Evolutionary conservation across 2,797 vertebrate species (phyloP).

Genomic region (Sebastolobus alascanus): DNA sequence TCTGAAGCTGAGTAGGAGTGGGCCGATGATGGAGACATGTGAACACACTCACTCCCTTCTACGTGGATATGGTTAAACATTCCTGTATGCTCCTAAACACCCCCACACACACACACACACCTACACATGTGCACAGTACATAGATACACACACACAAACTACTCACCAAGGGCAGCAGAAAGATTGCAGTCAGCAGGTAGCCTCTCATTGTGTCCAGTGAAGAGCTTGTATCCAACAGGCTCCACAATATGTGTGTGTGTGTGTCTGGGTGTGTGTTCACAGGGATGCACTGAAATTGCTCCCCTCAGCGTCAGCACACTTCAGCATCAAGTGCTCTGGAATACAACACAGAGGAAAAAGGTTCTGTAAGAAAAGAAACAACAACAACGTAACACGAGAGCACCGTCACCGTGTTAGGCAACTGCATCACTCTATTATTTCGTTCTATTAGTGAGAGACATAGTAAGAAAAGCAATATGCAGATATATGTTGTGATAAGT

Average conservation of each 20-base stretch:
- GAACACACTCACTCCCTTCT: not conserved
- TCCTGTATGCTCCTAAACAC: constrained; percentile 3
- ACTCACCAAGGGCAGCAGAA: constrained; percentile 82
- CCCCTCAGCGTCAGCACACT: constrained; percentile 47
- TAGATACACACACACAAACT: constrained; percentile 12
- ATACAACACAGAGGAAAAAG: constrained; percentile 52
- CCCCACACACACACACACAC: constrained; percentile 1
- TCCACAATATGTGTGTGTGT: constrained; percentile 22
- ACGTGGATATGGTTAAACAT: constrained; percentile 5
- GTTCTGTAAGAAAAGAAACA: constrained; percentile 23
- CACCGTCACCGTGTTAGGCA: not conserved
- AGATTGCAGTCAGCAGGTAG: constrained; percentile 75
- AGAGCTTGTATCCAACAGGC: constrained; percentile 36
- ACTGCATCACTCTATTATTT: not conserved
- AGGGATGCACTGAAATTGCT: constrained; percentile 58
- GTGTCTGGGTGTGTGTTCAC: constrained; percentile 43
- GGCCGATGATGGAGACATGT: constrained; percentile 1
- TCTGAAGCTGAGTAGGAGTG: not conserved
- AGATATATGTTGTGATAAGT: not conserved
- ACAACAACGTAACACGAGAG: constrained; percentile 5
- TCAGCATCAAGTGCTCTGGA: constrained; percentile 72
- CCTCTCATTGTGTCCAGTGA: constrained; percentile 73
- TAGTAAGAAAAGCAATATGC: not conserved
- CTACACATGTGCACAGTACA: constrained; percentile 17
- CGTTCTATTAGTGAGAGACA: not conserved